These are phyloP conservation scores for Aproaerema taeniolella DNA, from an alignment of 2,888 invertebrate genomes.

Conservation along the genomic window DNA sequence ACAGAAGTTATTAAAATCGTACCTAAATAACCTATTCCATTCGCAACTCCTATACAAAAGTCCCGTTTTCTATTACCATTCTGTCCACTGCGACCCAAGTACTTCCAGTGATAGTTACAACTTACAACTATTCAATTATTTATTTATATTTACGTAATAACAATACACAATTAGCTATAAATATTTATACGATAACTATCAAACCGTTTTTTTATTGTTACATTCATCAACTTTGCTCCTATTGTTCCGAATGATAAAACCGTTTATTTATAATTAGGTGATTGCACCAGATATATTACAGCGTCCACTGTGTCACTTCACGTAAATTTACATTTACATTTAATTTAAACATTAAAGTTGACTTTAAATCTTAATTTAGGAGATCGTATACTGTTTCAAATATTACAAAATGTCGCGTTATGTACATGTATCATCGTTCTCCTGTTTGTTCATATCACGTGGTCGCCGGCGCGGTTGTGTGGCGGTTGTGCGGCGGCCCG, in stretches of 20 bases:
- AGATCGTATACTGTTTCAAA: constrained; percentile 78
- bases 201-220: constrained; percentile 68
- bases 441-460: constrained; percentile 59
- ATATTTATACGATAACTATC: constrained; percentile 77
- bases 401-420: constrained; percentile 74
- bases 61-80: constrained; percentile 44
- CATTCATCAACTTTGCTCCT: constrained; percentile 58
- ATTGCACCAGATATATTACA: constrained; percentile 57
- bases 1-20: constrained; percentile 38
- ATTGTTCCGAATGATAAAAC: constrained; percentile 56
- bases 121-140: constrained; percentile 76
- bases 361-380: constrained; percentile 77
- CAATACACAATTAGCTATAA: constrained; percentile 79
- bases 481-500: constrained; percentile 18
- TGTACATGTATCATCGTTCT: constrained; percentile 74
- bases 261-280: constrained; percentile 46
- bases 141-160: constrained; percentile 77
- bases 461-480: constrained; percentile 17
- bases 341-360: constrained; percentile 72
- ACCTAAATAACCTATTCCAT: constrained; percentile 48
- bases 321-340: constrained; percentile 51
- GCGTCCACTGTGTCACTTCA: constrained; percentile 62
- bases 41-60: constrained; percentile 59
- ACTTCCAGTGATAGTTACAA: constrained; percentile 69
- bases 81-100: constrained; percentile 57